Evolutionary conservation across 2,888 invertebrate species (phyloP).

Genomic region (Hirtodrosophila alboralis): DNA sequence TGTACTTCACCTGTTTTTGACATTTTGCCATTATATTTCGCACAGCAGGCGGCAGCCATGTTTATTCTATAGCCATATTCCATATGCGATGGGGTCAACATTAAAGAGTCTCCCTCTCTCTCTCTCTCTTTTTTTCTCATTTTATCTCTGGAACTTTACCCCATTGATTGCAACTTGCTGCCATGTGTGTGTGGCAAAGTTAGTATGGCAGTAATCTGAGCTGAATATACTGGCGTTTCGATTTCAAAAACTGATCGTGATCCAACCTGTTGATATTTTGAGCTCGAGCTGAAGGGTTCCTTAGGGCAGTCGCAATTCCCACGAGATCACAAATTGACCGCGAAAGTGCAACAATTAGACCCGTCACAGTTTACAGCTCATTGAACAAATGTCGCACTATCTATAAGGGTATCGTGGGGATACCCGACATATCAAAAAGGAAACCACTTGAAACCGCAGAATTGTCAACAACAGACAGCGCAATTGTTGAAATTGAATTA

Average conservation of each 20-base stretch:
- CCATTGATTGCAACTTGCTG: slow-evolving; percentile 2
- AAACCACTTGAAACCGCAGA: slow-evolving; percentile 61
- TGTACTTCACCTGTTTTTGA: slow-evolving; percentile 77
- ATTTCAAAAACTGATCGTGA: slow-evolving; percentile 18
- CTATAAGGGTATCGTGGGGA: slow-evolving; percentile 10
- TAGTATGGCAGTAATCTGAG: slow-evolving; percentile 65
- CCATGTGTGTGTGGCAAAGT: slow-evolving; percentile 47
- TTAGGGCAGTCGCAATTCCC: slow-evolving; percentile 47
- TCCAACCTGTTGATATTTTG: slow-evolving; percentile 63
- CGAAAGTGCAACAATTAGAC: slow-evolving; percentile 44
- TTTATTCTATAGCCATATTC: slow-evolving; percentile 31
- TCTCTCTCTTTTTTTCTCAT: slow-evolving; percentile 2
- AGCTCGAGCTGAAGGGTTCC: neutral
- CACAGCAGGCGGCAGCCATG: slow-evolving; percentile 69
- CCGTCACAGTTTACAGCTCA: slow-evolving; percentile 61
- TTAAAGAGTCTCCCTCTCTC: neutral
- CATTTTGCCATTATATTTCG: slow-evolving; percentile 65
- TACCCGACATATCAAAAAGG: slow-evolving; percentile 4
- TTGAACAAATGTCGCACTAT: slow-evolving; percentile 55
- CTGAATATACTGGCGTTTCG: slow-evolving; percentile 43
- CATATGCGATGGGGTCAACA: neutral
- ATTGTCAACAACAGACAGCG: slow-evolving; percentile 58
- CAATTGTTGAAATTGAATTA: slow-evolving; percentile 84
- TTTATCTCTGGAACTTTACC: neutral
- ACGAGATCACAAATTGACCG: slow-evolving; percentile 43